Evolutionary conservation across 2,113 vertebrate genomes (phyloP).

Genomic region (Mastomys coucha): DNA sequence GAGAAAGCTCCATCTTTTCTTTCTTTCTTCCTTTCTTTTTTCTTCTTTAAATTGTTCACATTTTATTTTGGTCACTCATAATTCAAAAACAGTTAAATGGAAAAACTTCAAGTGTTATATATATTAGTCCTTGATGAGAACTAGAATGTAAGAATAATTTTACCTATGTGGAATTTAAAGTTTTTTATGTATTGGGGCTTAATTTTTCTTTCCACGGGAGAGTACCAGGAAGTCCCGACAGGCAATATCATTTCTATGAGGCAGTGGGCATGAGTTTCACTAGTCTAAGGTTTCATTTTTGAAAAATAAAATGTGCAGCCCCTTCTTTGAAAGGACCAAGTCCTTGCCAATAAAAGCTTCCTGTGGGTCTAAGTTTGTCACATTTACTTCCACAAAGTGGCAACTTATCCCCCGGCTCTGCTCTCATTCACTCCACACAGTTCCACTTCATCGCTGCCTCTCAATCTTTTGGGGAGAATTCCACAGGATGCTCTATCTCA

Average conservation of each 20-base stretch:
- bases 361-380: constrained; percentile 68
- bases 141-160: constrained; percentile 78
- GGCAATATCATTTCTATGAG: constrained; percentile 63
- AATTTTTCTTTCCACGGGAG: constrained; percentile 80
- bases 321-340: constrained; percentile 72
- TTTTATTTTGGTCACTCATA: constrained; percentile 73
- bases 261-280: constrained; percentile 56
- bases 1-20: constrained; percentile 32
- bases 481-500: constrained; percentile 10
- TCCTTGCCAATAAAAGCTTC: constrained; percentile 63
- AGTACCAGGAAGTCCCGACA: constrained; percentile 6
- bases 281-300: constrained; percentile 77
- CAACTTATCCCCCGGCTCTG: constrained; percentile 45
- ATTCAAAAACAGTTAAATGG: constrained; percentile 81
- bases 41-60: constrained; percentile 54
- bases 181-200: constrained; percentile 78
- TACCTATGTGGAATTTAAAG: constrained; percentile 68
- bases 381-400: constrained; percentile 74
- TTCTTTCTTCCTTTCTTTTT: constrained; percentile 2
- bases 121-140: constrained; percentile 83
- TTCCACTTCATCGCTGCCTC: constrained; percentile 36
- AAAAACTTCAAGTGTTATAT: constrained; percentile 81
- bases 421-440: constrained; percentile 29
- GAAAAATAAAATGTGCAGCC: constrained; percentile 75
- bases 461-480: constrained; percentile 42